Evolutionary conservation across 2,797 vertebrate species (phyloP).

Genomic region (Trachops cirrhosus): DNA sequence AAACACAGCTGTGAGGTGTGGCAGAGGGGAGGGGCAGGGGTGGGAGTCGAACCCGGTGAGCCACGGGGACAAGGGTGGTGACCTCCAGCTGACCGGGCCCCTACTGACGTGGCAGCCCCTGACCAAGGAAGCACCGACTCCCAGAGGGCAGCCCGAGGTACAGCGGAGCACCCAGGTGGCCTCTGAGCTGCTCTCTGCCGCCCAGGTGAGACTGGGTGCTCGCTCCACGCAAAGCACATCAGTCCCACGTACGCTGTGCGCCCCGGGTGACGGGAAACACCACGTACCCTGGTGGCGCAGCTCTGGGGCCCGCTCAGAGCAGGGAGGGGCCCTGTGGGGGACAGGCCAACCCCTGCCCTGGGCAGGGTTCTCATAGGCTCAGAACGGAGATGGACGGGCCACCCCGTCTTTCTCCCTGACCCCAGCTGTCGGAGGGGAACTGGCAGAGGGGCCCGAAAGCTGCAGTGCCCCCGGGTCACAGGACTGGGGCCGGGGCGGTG

Average conservation of each 20-base stretch:
- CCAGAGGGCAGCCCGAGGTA: not conserved
- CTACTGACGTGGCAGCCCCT: not conserved
- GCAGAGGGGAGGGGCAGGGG: not conserved
- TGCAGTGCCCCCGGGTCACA: not conserved
- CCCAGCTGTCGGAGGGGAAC: not conserved
- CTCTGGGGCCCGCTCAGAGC: not conserved
- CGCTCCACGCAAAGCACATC: not conserved
- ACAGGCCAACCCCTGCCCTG: not conserved
- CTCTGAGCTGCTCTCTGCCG: not conserved
- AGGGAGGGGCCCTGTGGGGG: not conserved
- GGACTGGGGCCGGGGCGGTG: not conserved
- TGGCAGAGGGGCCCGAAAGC: not conserved
- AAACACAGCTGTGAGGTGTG: slow-evolving; percentile 85
- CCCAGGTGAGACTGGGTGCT: not conserved
- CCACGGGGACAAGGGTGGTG: not conserved
- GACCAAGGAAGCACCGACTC: not conserved
- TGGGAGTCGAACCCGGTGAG: not conserved
- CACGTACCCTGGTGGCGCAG: not conserved
- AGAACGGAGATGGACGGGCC: not conserved
- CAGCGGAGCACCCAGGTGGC: not conserved
- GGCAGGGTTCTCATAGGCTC: not conserved
- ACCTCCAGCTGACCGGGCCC: not conserved
- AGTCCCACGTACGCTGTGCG: not conserved
- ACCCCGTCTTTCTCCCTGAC: not conserved
- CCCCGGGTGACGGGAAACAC: not conserved